Evolutionary conservation across 2,797 vertebrate genomes (phyloP).

Genomic region (Limosa lapponica): DNA sequence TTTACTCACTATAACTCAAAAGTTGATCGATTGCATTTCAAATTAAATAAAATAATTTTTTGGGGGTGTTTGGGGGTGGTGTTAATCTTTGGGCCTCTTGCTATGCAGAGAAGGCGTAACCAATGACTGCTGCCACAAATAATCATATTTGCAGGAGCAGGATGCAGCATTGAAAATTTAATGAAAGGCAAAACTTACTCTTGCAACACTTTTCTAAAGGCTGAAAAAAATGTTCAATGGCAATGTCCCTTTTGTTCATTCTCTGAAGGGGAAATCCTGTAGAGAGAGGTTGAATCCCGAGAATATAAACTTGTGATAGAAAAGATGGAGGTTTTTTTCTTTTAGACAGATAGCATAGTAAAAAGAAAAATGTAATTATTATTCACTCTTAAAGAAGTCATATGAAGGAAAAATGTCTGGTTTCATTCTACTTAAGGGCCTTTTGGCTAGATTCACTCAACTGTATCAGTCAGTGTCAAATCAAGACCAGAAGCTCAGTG

Average conservation of each 20-base stretch:
- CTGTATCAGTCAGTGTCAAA: neutral
- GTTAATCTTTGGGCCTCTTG: neutral
- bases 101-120: neutral
- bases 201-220: neutral
- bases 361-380: neutral
- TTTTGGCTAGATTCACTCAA: neutral
- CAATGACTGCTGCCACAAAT: neutral
- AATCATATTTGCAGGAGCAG: neutral
- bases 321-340: neutral
- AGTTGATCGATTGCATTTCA: neutral
- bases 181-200: neutral
- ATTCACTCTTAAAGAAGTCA: neutral
- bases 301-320: neutral
- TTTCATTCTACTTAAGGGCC: neutral
- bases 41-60: neutral
- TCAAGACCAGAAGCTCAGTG: neutral
- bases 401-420: neutral
- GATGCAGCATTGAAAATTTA: neutral
- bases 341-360: rapidly evolving
- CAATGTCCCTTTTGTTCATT: neutral
- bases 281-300: neutral
- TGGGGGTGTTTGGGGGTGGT: rapidly evolving
- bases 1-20: neutral
- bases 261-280: neutral
- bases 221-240: neutral